A percentile compares a stretch with the other conserved stretches of the same genome.
These are phyloP conservation scores for Galeopsomyia nigrocyanea DNA, from an alignment of 2,888 invertebrate species.

Conservation along the genomic window DNA sequence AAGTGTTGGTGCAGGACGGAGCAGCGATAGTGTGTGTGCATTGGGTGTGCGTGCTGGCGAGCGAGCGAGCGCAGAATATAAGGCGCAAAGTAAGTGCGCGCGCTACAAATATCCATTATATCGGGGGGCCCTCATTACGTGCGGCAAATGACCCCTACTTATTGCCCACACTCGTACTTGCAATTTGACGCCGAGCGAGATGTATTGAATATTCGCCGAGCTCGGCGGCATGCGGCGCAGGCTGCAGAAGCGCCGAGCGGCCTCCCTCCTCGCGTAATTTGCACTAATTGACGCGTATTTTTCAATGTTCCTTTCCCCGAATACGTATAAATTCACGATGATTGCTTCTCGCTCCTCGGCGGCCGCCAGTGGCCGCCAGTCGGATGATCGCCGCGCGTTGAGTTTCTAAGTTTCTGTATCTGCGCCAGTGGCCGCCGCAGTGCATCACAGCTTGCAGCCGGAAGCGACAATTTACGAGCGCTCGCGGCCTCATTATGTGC, in stretches of 20 bases:
- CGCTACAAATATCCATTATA: slow-evolving; percentile 35
- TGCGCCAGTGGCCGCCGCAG: too few relatives aligned
- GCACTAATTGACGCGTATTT: slow-evolving; percentile 1
- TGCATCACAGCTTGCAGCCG: too few relatives aligned
- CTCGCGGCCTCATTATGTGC: slow-evolving; percentile 1
- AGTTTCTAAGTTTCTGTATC: too few relatives aligned
- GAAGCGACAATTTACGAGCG: not conserved
- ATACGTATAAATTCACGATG: too few relatives aligned
- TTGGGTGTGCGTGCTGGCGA: not conserved
- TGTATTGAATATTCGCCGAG: not conserved
- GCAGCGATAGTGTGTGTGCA: too few relatives aligned
- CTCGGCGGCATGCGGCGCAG: not conserved
- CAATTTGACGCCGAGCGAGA: slow-evolving; percentile 16
- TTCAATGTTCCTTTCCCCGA: too few relatives aligned
- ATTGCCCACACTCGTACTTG: slow-evolving; percentile 20
- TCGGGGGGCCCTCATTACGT: slow-evolving; percentile 26
- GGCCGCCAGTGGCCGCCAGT: too few relatives aligned
- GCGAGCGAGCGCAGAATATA: not conserved
- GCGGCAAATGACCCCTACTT: slow-evolving; percentile 33
- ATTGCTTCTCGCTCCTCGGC: too few relatives aligned
- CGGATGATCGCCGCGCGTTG: too few relatives aligned
- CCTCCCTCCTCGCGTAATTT: not conserved
- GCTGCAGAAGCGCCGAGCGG: too few relatives aligned
- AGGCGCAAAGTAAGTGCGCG: slow-evolving; percentile 28
- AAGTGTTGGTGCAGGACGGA: too few relatives aligned